These are phyloP conservation scores for Anabas testudineus DNA, from an alignment of 2,797 vertebrate species.

Conservation along the genomic window DNA sequence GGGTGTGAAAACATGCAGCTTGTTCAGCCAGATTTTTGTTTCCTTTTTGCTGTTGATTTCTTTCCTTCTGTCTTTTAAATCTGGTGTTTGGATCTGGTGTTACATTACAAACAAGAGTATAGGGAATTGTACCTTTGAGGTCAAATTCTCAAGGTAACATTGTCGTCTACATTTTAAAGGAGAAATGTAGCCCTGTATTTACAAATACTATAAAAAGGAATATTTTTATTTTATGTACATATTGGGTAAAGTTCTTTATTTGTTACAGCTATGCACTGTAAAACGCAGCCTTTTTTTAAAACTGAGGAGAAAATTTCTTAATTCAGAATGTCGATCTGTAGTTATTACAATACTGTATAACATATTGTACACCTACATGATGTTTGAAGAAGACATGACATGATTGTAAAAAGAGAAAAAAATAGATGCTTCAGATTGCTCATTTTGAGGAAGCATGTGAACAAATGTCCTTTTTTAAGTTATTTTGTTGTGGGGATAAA, in stretches of 20 bases:
- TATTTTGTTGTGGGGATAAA: conserved; percentile 76
- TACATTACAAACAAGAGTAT: conserved; percentile 88
- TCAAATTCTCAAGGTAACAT: conserved; percentile 87
- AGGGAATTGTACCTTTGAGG: conserved; percentile 86
- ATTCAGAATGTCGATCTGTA: conserved; percentile 97
- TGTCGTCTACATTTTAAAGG: conserved; percentile 89
- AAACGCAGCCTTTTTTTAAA: conserved; percentile 97
- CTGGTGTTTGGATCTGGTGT: conserved; percentile 90
- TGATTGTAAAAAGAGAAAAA: conserved; percentile 91
- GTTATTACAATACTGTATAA: conserved; percentile 91
- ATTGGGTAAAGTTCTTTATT: conserved; percentile 94
- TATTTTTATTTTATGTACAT: conserved; percentile 99
- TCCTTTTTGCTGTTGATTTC: conserved; percentile 84
- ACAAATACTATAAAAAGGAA: conserved; percentile 93
- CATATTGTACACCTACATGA: conserved; percentile 93
- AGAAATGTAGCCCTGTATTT: conserved; percentile 94
- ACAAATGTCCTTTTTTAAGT: conserved; percentile 80
- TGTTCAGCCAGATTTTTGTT: conserved; percentile 86
- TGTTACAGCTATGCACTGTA: conserved; percentile 99
- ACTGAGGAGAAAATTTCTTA: conserved; percentile 95
- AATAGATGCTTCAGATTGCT: conserved; percentile 77
- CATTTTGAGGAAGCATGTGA: conserved; percentile 83
- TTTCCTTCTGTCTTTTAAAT: conserved; percentile 79
- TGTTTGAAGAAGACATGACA: conserved; percentile 95
- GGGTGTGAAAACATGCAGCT: conserved; percentile 90